Conservation (phyloP, 2,888 invertebrate genomes). For the Trypoxylon attenuatum region DNA sequence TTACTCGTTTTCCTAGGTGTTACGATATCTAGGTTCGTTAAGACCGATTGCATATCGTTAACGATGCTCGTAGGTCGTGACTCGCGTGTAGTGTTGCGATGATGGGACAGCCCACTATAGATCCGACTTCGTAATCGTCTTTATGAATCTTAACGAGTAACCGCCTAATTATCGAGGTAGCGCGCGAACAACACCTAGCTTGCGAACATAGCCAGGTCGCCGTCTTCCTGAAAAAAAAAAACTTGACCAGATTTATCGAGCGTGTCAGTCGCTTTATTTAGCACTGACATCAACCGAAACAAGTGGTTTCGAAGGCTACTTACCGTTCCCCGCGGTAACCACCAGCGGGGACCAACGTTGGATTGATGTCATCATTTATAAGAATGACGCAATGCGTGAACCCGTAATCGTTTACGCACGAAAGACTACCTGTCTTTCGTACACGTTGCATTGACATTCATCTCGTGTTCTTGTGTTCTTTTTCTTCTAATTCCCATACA, state of each 20-base stretch:
- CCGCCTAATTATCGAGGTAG: conserved; percentile 24
- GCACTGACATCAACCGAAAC: conserved; percentile 65
- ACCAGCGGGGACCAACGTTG: conserved; percentile 28
- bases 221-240: conserved; percentile 1
- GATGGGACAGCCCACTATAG: conserved; percentile 5
- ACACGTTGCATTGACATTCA: conserved; percentile 24
- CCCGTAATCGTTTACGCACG: conserved; percentile 54
- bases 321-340: conserved; percentile 33
- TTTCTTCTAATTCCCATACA: background rate
- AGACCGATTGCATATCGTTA: background rate
- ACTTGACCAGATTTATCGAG: conserved; percentile 44
- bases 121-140: conserved; percentile 20
- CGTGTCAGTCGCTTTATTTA: conserved; percentile 64
- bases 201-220: background rate
- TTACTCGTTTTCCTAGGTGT: background rate
- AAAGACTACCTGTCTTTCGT: conserved; percentile 30
- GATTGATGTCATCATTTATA: conserved; percentile 53
- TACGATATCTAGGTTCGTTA: background rate
- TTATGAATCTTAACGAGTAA: conserved; percentile 22
- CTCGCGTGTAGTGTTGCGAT: background rate
- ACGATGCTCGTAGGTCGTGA: background rate
- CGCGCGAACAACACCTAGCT: background rate
- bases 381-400: conserved; percentile 59
- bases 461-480: background rate
- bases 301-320: conserved; percentile 61